Base-by-base conservation (phyloP, 2,113 vertebrate species). In the Carlito syrichta region DNA sequence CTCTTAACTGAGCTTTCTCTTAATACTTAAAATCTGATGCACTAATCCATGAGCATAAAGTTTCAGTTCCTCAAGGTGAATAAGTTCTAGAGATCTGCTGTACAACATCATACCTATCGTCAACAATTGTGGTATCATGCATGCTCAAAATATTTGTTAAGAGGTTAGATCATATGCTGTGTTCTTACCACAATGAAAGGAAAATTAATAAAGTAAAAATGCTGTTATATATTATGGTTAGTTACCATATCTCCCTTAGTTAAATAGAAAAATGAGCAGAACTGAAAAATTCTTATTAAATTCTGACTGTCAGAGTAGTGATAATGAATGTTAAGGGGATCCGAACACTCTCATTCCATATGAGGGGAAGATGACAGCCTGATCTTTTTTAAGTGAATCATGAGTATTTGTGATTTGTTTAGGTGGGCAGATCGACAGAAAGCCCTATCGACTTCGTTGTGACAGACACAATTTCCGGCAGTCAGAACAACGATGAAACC, bases 381-480 rank as follows among this genome's bases (percentile, higher is more conserved):
- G 69, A 0, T 52, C 4, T 22, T 87, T 94, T 89, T 58, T 22
- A 10, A 20, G 32, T 50, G 35, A 68, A 2, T 96, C 69, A 81
- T 20, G 30, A 60, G 58, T 81, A 17, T 71, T 2, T 84, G 88
- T 96, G 48, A 38, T 93, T 91, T 84, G 2, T 96, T 97, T 77
- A 98, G 99, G 99, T 99, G 94, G 99, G 99, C 48, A 99, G 99
- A 60, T 99, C 99, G 62, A 99, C 99, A 32, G 99, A 99, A 97
- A 99, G 99, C 95, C 99, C 99, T 35, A 99, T 99, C 89, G 99
- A 99, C 98, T 99, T 99, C 97, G 99, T 99, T 83, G 99, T 99
- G 56, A 99, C 99, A 8, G 99, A 99, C 97, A 99, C 99, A 0
- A 97, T 99, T 97, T 99, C 99, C 23, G 99, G 99, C 83, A 98